Evolutionary conservation across 2,888 invertebrate species (phyloP).

Genomic region (Nephrotoma flavescens): DNA sequence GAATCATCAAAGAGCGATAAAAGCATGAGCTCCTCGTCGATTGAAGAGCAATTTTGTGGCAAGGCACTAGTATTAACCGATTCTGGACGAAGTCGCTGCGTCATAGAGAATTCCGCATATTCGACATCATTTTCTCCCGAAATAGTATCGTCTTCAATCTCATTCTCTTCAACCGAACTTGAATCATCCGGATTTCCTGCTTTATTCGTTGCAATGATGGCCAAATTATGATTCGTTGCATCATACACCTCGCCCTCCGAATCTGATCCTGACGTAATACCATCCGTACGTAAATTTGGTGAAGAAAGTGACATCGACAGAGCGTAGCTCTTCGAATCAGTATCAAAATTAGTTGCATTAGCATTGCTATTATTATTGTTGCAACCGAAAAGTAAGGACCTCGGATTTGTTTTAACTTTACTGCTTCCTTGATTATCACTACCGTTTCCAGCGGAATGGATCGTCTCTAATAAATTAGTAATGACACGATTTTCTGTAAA

Average conservation of each 20-base stretch:
- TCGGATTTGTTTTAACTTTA: not conserved
- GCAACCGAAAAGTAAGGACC: not conserved
- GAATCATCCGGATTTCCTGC: conserved; percentile 38
- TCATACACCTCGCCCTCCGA: conserved; percentile 12
- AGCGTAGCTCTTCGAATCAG: not conserved
- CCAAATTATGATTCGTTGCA: not conserved
- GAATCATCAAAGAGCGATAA: conserved; percentile 36
- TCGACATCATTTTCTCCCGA: conserved; percentile 62
- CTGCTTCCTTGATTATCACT: not conserved
- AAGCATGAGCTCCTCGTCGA: conserved; percentile 42
- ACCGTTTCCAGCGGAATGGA: not conserved
- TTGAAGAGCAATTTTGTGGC: not conserved
- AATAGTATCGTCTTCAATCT: conserved; percentile 70
- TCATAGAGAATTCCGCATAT: conserved; percentile 40
- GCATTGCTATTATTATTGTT: not conserved
- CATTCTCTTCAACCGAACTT: conserved; percentile 68
- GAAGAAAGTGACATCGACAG: conserved; percentile 32
- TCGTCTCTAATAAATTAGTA: not conserved
- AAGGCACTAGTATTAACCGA: not conserved
- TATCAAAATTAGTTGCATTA: not conserved
- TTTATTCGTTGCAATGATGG: not conserved
- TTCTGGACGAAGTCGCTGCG: conserved; percentile 25
- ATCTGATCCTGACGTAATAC: conserved; percentile 11
- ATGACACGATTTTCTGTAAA: not conserved
- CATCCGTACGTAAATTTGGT: conserved; percentile 30